These are phyloP conservation scores for Psittacula echo DNA, from an alignment of 2,797 vertebrate species.

Conservation along the genomic window DNA sequence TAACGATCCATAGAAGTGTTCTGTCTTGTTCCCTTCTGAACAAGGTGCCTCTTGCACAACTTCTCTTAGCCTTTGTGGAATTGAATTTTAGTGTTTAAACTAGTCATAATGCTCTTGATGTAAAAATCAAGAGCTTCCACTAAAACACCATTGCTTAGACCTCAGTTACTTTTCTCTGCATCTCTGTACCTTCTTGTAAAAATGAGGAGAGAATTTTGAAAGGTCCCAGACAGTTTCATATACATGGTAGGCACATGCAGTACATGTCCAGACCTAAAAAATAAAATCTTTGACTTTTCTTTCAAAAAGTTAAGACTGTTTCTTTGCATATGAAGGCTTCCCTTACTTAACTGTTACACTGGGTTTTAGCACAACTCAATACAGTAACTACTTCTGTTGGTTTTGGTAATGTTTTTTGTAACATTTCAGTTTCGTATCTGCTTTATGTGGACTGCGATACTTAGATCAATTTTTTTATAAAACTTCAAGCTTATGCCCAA, in stretches of 20 bases:
- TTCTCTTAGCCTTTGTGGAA: background rate
- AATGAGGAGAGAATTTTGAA: constrained; percentile 33
- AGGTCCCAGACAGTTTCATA: background rate
- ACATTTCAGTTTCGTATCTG: background rate
- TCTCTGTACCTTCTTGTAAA: constrained; percentile 19
- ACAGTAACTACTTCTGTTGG: background rate
- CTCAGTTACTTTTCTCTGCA: background rate
- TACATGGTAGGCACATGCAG: background rate
- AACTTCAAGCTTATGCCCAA: background rate
- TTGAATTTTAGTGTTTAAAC: background rate
- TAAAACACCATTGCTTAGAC: background rate
- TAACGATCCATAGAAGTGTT: background rate
- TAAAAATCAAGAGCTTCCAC: background rate
- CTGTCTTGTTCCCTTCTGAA: background rate
- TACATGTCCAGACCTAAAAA: background rate
- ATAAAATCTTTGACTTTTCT: constrained; percentile 5
- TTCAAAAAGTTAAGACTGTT: constrained; percentile 18
- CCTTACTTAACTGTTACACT: background rate
- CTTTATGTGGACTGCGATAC: background rate
- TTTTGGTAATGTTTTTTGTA: background rate
- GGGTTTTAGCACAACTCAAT: background rate
- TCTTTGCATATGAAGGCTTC: background rate
- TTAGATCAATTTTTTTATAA: background rate
- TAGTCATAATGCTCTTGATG: background rate
- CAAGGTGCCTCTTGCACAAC: fast-evolving